These are phyloP conservation scores for Chydorus sphaericus DNA, from an alignment of 2,888 invertebrate species.

Conservation along the genomic window DNA sequence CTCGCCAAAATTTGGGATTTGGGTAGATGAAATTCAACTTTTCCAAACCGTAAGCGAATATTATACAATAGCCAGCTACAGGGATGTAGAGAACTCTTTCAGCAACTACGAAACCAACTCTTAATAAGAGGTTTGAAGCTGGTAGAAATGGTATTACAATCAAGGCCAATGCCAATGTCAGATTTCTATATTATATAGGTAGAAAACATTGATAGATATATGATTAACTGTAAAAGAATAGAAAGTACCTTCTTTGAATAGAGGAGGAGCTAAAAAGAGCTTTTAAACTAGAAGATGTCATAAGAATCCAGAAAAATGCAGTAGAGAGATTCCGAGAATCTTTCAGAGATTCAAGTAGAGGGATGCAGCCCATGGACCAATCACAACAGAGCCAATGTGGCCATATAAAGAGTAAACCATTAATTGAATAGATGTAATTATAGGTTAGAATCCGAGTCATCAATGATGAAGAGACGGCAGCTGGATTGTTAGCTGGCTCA, in stretches of 20 bases:
- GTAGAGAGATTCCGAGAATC: constrained; percentile 44
- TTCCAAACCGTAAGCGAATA: constrained; percentile 46
- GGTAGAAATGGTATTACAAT: constrained; percentile 65
- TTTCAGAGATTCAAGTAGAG: constrained; percentile 42
- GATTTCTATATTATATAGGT: too few species aligned
- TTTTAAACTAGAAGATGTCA: constrained; percentile 18
- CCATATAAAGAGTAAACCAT: constrained; percentile 64
- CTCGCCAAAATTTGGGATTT: not conserved
- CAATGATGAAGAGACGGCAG: constrained; percentile 54
- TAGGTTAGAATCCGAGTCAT: constrained; percentile 59
- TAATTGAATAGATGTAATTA: constrained; percentile 75
- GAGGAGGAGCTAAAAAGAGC: not conserved
- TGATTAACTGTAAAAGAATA: too few species aligned
- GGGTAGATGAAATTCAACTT: not conserved
- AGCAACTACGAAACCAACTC: constrained; percentile 79
- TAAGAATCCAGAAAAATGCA: constrained; percentile 44
- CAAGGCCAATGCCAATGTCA: constrained; percentile 42
- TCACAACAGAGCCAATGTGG: constrained; percentile 94
- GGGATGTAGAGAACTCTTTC: constrained; percentile 73
- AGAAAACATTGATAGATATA: too few species aligned
- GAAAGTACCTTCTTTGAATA: constrained; percentile 15
- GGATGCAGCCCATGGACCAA: constrained; percentile 94
- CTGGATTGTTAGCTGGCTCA: constrained; percentile 77
- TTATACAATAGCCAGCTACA: constrained; percentile 60
- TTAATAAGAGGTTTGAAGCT: constrained; percentile 65